Conservation (phyloP, 2,797 vertebrate genomes). For the Picus viridis region DNA sequence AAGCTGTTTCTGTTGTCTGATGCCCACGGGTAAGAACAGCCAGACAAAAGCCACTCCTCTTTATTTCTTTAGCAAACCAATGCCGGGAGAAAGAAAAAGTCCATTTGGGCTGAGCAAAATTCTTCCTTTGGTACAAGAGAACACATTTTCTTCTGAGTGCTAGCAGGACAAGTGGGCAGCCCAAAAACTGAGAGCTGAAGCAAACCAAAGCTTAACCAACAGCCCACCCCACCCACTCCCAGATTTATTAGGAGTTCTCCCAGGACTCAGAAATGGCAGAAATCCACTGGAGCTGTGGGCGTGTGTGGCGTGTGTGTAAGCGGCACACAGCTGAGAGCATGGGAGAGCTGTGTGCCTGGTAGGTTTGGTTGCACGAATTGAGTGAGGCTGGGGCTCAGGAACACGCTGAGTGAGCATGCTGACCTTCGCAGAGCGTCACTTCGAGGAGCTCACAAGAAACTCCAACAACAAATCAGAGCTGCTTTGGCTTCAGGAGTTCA, state of each 20-base stretch:
- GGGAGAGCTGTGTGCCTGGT: neutral
- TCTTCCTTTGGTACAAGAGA: neutral
- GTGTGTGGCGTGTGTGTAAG: fast-evolving
- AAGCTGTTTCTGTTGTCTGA: neutral
- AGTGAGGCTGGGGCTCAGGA: neutral
- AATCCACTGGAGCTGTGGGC: neutral
- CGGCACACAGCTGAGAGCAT: neutral
- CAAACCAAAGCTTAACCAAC: neutral
- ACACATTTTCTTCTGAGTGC: neutral
- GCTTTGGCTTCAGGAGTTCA: neutral
- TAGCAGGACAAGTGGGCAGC: neutral
- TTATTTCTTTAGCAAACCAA: neutral
- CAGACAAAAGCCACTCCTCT: fast-evolving
- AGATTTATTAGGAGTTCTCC: neutral
- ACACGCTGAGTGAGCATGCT: fast-evolving
- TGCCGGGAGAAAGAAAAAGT: neutral
- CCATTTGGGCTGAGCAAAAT: neutral
- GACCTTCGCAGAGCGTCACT: neutral
- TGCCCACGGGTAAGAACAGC: neutral
- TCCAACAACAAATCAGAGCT: neutral
- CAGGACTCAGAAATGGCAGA: neutral
- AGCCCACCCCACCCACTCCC: no score
- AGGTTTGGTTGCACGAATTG: neutral
- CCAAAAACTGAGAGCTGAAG: neutral
- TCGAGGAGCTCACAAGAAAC: neutral